Conservation (phyloP, 2,113 vertebrate species). For the Diphyllodes magnificus region DNA sequence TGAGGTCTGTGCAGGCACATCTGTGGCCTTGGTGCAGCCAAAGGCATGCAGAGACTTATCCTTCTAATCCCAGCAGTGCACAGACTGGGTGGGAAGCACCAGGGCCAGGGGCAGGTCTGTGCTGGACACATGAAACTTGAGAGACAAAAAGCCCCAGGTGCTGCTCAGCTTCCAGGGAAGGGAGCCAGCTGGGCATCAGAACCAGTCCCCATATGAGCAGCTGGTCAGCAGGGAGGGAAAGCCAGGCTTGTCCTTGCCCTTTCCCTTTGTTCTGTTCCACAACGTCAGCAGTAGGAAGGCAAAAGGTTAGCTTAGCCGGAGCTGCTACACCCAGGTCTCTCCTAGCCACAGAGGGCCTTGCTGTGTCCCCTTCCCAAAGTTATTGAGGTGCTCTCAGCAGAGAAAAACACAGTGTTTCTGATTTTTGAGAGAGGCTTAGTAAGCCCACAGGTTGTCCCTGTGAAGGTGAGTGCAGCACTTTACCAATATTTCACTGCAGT, state of each 20-base stretch:
- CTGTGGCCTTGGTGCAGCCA: not conserved
- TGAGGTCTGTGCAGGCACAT: not conserved
- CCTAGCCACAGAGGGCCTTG: not conserved
- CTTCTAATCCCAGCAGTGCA: not conserved
- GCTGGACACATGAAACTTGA: not conserved
- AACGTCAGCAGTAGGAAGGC: not conserved
- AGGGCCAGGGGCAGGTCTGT: not conserved
- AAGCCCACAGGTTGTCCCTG: not conserved
- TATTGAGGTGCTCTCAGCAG: not conserved
- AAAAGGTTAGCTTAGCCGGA: not conserved
- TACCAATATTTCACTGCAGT: not conserved
- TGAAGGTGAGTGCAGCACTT: not conserved
- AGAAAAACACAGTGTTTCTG: not conserved
- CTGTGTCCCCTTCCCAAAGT: not conserved
- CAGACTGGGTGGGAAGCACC: not conserved
- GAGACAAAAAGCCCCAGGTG: not conserved
- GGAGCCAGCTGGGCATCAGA: not conserved
- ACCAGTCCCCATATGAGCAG: not conserved
- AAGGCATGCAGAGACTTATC: not conserved
- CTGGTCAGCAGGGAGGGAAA: not conserved
- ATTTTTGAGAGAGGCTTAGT: not conserved
- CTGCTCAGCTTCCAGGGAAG: not conserved
- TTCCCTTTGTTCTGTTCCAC: not conserved
- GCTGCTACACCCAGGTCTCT: not conserved
- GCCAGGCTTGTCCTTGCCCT: not conserved